Evolutionary conservation across 1,140 invertebrate genomes (phyloP).

Genomic region (Copidosoma floridanum): DNA sequence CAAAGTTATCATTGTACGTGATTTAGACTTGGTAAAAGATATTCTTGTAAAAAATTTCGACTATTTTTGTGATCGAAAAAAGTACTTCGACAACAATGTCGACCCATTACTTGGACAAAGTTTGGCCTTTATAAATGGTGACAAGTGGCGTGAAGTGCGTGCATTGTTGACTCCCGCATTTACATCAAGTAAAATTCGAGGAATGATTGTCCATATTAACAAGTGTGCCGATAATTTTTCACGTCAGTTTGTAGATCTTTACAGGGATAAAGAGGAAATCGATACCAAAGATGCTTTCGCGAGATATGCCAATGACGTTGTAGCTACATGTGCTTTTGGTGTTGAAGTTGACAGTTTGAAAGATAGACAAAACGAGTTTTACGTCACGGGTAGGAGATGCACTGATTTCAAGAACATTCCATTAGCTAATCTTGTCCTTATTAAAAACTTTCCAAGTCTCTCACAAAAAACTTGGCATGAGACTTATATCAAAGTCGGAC

Average conservation of each 20-base stretch:
- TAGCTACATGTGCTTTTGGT: conserved; percentile 53
- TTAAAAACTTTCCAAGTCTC: no score
- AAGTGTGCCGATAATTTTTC: conserved; percentile 42
- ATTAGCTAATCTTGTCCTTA: no score
- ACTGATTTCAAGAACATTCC: conserved; percentile 1
- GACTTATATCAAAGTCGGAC: no score
- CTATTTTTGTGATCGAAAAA: conserved; percentile 60
- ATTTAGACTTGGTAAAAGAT: conserved; percentile 65
- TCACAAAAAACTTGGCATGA: no score
- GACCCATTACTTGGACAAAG: conserved; percentile 58
- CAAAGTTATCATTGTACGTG: conserved; percentile 59
- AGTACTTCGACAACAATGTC: conserved; percentile 44
- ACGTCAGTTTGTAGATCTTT: background rate
- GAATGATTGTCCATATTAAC: conserved; percentile 55
- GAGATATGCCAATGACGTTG: conserved; percentile 52
- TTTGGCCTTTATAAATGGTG: conserved; percentile 55
- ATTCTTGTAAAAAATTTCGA: conserved; percentile 68
- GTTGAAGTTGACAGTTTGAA: conserved; percentile 56
- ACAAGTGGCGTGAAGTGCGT: conserved; percentile 61
- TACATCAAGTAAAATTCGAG: conserved; percentile 61
- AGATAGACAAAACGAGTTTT: conserved; percentile 27
- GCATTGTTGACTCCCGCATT: conserved; percentile 61
- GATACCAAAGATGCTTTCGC: conserved; percentile 52
- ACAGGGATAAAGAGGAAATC: conserved; percentile 21
- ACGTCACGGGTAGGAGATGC: conserved; percentile 32